Conservation (phyloP, 1,140 invertebrate species). For the Cydia splendana region DNA sequence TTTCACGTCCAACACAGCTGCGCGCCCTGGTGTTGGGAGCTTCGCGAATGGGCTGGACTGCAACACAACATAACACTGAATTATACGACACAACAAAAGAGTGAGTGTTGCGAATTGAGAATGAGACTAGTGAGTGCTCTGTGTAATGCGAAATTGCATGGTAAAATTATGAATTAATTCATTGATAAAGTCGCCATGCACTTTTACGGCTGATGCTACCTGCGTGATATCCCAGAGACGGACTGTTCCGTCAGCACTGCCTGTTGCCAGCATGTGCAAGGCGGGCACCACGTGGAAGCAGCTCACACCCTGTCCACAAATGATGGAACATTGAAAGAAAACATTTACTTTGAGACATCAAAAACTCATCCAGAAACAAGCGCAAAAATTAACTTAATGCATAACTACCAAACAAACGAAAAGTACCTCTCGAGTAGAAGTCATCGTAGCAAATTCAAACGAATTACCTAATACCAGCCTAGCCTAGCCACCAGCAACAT, state of each 20-base stretch:
- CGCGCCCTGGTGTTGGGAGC: constrained; percentile 50
- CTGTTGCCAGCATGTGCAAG: constrained; percentile 75
- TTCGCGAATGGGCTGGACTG: constrained; percentile 43
- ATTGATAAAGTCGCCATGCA: too few relatives aligned
- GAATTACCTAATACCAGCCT: too few relatives aligned
- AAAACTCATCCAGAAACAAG: too few relatives aligned
- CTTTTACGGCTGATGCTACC: constrained; percentile 35
- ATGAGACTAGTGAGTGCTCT: too few relatives aligned
- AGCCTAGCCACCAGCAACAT: too few relatives aligned
- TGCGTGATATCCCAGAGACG: constrained; percentile 78
- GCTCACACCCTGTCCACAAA: constrained; percentile 70
- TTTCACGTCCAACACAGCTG: constrained; percentile 71
- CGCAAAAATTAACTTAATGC: too few relatives aligned
- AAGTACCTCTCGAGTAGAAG: too few relatives aligned
- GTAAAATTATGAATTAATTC: too few relatives aligned
- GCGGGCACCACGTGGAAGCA: constrained; percentile 74
- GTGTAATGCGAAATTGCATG: neutral
- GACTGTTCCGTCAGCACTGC: constrained; percentile 71
- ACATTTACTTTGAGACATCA: too few relatives aligned
- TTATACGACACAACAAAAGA: neutral
- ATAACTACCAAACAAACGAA: too few relatives aligned
- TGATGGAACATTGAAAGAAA: neutral
- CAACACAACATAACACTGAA: neutral
- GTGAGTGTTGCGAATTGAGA: too few relatives aligned
- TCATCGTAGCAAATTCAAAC: too few relatives aligned